phyloP scores from a whole-genome alignment of 2,888 invertebrate species.

The Melinaea marsaeus region DNA sequence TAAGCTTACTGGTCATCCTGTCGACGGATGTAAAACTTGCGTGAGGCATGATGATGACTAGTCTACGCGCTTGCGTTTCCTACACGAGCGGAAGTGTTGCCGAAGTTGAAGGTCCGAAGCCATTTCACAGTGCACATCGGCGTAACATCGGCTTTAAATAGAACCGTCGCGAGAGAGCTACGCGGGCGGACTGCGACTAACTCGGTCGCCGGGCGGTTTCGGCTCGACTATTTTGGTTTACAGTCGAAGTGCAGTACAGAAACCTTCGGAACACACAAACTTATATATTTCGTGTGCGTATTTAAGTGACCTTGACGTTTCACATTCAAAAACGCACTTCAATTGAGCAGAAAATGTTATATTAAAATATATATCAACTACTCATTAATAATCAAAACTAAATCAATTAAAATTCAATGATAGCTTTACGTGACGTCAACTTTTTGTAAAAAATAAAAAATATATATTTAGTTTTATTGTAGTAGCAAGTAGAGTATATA shows the following conservation, averaged over 20 bases:
- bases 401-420: no score
- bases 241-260: slow-evolving; percentile 73
- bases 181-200: slow-evolving; percentile 72
- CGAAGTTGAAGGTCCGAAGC: slow-evolving; percentile 68
- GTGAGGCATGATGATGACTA: slow-evolving; percentile 61
- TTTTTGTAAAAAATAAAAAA: no score
- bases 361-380: no score
- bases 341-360: no score
- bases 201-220: slow-evolving; percentile 74
- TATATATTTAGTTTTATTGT: not conserved
- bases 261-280: slow-evolving; percentile 57
- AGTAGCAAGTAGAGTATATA: slow-evolving; percentile 2
- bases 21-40: slow-evolving; percentile 42
- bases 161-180: slow-evolving; percentile 73
- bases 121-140: slow-evolving; percentile 67
- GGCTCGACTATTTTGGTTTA: slow-evolving; percentile 75
- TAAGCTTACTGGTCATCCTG: slow-evolving; percentile 45
- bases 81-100: slow-evolving; percentile 64
- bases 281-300: slow-evolving; percentile 14
- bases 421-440: no score
- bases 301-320: slow-evolving; percentile 14
- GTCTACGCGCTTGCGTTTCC: slow-evolving; percentile 61
- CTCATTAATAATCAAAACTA: no score
- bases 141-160: slow-evolving; percentile 71
- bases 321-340: slow-evolving; percentile 6